Percentiles rank a stretch among this genome's conserved stretches.
Evolutionary conservation across 1,140 invertebrate genomes (phyloP).

Genomic region (Carcinoscorpius rotundicauda): DNA sequence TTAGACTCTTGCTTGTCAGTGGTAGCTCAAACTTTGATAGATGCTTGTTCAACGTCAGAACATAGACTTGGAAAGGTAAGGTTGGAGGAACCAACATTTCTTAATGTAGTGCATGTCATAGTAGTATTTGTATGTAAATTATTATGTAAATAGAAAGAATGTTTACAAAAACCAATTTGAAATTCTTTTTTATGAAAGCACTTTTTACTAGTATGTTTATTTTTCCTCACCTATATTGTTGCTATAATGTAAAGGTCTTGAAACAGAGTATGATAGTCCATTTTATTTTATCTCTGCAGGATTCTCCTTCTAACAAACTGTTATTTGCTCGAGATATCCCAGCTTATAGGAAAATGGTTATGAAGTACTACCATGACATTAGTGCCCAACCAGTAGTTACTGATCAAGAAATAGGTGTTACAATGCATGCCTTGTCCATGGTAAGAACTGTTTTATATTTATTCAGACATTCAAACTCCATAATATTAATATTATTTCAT

Average conservation of each 20-base stretch:
- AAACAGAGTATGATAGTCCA: background rate
- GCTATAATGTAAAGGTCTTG: background rate
- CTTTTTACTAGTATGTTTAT: too few relatives aligned
- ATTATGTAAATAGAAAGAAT: too few relatives aligned
- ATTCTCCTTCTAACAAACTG: slow-evolving; percentile 33
- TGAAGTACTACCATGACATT: slow-evolving; percentile 26
- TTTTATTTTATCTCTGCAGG: slow-evolving; percentile 11
- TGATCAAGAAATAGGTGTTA: slow-evolving; percentile 24
- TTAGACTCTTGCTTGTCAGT: slow-evolving; percentile 86
- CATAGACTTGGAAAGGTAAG: slow-evolving; percentile 19
- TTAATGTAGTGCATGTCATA: too few relatives aligned
- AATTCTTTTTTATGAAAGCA: too few relatives aligned
- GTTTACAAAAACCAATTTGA: too few relatives aligned
- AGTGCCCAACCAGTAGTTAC: slow-evolving; percentile 23
- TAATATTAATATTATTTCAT: too few relatives aligned
- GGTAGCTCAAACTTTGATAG: slow-evolving; percentile 93
- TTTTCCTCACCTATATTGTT: too few relatives aligned
- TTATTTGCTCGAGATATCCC: slow-evolving; percentile 30
- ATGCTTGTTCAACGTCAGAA: slow-evolving; percentile 33
- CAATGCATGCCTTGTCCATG: slow-evolving; percentile 26
- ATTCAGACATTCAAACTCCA: background rate
- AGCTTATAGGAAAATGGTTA: slow-evolving; percentile 25
- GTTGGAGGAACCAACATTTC: background rate
- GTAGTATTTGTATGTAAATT: too few relatives aligned
- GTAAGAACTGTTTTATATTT: slow-evolving; percentile 12